Conservation (phyloP, 1,140 invertebrate genomes). For the Zaprionus vittiger region DNA sequence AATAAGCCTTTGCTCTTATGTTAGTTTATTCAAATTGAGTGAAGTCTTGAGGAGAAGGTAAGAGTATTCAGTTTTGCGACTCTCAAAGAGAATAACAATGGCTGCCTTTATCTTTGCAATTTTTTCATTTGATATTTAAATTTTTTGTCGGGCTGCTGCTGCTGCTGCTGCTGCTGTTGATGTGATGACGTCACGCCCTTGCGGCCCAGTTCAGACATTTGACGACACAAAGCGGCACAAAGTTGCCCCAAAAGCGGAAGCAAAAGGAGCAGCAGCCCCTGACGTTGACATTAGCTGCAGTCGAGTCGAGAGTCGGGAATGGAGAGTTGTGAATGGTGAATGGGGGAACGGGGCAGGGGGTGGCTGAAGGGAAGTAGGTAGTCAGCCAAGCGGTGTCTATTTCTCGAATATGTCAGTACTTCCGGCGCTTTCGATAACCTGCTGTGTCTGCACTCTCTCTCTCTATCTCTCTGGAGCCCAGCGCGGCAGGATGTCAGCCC, state of each 20-base stretch:
- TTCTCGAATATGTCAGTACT: conserved; percentile 61
- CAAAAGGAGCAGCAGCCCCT: conserved; percentile 39
- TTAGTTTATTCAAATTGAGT: background rate
- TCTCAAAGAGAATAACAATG: conserved; percentile 7
- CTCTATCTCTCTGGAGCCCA: conserved; percentile 15
- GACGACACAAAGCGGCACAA: conserved; percentile 60
- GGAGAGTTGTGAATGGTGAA: background rate
- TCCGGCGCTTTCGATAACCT: conserved; percentile 64
- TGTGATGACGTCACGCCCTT: conserved; percentile 56
- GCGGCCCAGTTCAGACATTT: conserved; percentile 60
- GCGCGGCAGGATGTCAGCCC: conserved; percentile 7
- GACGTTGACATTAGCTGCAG: conserved; percentile 52
- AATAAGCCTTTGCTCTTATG: background rate
- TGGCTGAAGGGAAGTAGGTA: too few relatives aligned
- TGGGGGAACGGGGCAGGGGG: background rate
- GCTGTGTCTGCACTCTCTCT: conserved; percentile 42
- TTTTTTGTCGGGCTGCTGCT: conserved; percentile 20
- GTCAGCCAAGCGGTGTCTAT: conserved; percentile 18
- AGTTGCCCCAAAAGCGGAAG: conserved; percentile 47
- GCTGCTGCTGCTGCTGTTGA: conserved; percentile 22
- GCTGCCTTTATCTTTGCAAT: background rate
- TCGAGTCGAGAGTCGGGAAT: background rate
- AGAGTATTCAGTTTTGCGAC: conserved; percentile 7
- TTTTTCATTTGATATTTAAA: conserved; percentile 34
- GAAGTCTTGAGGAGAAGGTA: background rate